A percentile compares a stretch with the other conserved stretches of the same genome.
phyloP scores from a whole-genome alignment of 2,888 invertebrate genomes.

The Mystacides longicornis region DNA sequence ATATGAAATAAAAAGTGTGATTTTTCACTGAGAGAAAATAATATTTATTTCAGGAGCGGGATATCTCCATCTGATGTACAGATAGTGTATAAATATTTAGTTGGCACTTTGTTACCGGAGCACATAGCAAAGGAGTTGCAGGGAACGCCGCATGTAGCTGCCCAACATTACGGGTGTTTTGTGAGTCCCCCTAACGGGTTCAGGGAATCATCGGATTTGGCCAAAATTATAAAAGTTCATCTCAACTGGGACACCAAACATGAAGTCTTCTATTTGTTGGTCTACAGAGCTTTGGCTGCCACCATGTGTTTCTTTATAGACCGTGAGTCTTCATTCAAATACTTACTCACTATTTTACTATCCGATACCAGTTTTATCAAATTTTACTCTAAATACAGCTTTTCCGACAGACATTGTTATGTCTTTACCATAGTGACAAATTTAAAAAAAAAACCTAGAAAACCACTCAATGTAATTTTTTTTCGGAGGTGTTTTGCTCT shows the following conservation, averaged over 20 bases:
- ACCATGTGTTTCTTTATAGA: constrained; percentile 79
- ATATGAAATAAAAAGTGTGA: too few species aligned
- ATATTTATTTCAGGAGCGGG: constrained; percentile 69
- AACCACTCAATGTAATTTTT: too few species aligned
- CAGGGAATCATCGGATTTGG: constrained; percentile 40
- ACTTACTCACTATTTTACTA: too few species aligned
- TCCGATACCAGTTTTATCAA: not conserved
- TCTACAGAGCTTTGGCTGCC: constrained; percentile 79
- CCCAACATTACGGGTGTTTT: constrained; percentile 43
- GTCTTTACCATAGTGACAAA: not conserved
- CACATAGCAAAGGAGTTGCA: constrained; percentile 64
- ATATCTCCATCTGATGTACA: constrained; percentile 79
- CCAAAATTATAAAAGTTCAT: constrained; percentile 64
- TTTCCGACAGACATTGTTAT: not conserved
- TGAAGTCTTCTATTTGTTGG: constrained; percentile 65
- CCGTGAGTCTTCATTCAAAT: constrained; percentile 44
- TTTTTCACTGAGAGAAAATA: too few species aligned
- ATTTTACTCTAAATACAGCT: not conserved
- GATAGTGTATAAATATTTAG: constrained; percentile 79
- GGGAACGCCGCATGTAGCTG: constrained; percentile 55
- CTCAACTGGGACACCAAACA: constrained; percentile 53
- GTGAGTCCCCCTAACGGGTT: constrained; percentile 44
- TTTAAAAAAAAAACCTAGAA: too few species aligned
- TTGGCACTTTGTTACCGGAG: constrained; percentile 71
- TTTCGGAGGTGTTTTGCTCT: too few species aligned